phyloP scores from a whole-genome alignment of 1,140 invertebrate species.

The Drosophila melanogaster region Release_6_plus_ISO1_MT NT_033779.5:7408501-7409000 shows the following conservation, averaged over 20 bases:
- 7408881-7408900: not conserved
- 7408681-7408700: too few relatives aligned
- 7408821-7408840: too few relatives aligned
- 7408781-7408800: too few relatives aligned
- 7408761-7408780: too few relatives aligned
- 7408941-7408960: not conserved
- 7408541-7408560: conserved; percentile 18
- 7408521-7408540: conserved; percentile 32
- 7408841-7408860: not conserved
- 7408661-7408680: too few relatives aligned
- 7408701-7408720: too few relatives aligned
- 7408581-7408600: conserved; percentile 62
- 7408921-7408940: not conserved
- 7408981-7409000: not conserved
- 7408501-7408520: conserved; percentile 15
- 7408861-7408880: not conserved
- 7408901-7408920: not conserved
- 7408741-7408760: too few relatives aligned
- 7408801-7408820: too few relatives aligned
- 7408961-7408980: not conserved
- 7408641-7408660: not conserved
- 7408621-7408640: not conserved
- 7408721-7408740: too few relatives aligned
- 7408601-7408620: conserved; percentile 18
- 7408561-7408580: conserved; percentile 51